These are phyloP conservation scores for Spinibarbus caldwelli DNA, from an alignment of 2,797 vertebrate genomes.

Conservation along the genomic window DNA sequence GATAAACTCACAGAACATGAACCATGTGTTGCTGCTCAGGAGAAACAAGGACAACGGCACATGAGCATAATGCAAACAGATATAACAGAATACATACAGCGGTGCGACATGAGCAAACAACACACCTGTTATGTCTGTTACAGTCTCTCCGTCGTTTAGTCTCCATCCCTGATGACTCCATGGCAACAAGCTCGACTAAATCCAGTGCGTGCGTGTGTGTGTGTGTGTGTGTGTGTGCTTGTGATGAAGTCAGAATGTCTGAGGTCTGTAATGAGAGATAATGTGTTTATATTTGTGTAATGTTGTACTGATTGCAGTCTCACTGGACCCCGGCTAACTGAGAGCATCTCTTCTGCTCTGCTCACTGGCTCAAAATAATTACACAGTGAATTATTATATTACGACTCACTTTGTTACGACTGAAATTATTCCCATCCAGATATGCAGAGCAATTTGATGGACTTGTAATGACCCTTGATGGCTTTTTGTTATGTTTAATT, in stretches of 20 bases:
- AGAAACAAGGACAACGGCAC: conserved; percentile 42
- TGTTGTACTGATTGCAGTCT: conserved; percentile 75
- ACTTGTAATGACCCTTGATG: conserved; percentile 54
- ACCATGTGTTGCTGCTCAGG: conserved; percentile 52
- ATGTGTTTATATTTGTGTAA: conserved; percentile 82
- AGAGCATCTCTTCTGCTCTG: conserved; percentile 56
- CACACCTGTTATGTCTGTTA: conserved; percentile 43
- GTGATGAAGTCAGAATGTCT: conserved; percentile 74
- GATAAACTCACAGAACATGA: conserved; percentile 52
- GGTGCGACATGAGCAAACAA: conserved; percentile 19
- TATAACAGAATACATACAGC: conserved; percentile 23
- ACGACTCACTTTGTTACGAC: conserved; percentile 55
- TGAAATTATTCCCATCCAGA: conserved; percentile 39
- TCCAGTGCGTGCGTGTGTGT: no score
- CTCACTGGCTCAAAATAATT: conserved; percentile 59
- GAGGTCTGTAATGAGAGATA: conserved; percentile 78
- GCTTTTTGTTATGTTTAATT: conserved; percentile 47
- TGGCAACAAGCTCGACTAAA: conserved; percentile 76
- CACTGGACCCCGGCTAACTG: conserved; percentile 62
- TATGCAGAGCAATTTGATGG: conserved; percentile 42
- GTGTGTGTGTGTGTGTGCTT: conserved; percentile 63
- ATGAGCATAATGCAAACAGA: conserved; percentile 43
- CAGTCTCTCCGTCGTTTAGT: conserved; percentile 51
- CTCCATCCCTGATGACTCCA: conserved; percentile 68
- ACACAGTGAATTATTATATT: conserved; percentile 62